Conservation (phyloP, 2,888 invertebrate genomes). For the Hemithea aestivaria region DNA sequence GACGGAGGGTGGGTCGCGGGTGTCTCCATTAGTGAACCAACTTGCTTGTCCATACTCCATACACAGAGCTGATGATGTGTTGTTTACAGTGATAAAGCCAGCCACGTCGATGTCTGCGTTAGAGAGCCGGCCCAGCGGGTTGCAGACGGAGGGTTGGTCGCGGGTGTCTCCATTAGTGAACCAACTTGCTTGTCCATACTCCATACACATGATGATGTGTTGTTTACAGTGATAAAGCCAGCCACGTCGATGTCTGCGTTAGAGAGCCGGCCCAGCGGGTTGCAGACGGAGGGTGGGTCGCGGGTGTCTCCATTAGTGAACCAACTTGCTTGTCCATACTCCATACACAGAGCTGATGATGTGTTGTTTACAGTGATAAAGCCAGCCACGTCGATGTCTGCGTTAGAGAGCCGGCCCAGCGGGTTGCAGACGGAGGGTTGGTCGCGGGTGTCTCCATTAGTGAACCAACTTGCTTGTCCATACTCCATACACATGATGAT, state of each 20-base stretch:
- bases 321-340: conserved; percentile 18
- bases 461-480: too few species aligned
- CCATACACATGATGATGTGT: too few species aligned
- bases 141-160: conserved; percentile 22
- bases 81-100: conserved; percentile 48
- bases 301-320: conserved; percentile 21
- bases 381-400: too few species aligned
- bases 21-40: conserved; percentile 19
- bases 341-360: too few species aligned
- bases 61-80: too few species aligned
- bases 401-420: too few species aligned
- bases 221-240: conserved; percentile 48
- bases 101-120: conserved; percentile 39
- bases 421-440: too few species aligned
- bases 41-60: too few species aligned
- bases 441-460: too few species aligned
- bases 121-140: conserved; percentile 26
- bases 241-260: conserved; percentile 39
- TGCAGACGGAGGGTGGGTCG: conserved; percentile 22
- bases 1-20: conserved; percentile 21
- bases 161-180: conserved; percentile 21
- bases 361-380: too few species aligned
- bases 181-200: conserved; percentile 18
- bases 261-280: conserved; percentile 26
- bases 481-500: too few species aligned